Base-by-base conservation (phyloP, 2,888 invertebrate genomes). In the Apodemia zela region DNA sequence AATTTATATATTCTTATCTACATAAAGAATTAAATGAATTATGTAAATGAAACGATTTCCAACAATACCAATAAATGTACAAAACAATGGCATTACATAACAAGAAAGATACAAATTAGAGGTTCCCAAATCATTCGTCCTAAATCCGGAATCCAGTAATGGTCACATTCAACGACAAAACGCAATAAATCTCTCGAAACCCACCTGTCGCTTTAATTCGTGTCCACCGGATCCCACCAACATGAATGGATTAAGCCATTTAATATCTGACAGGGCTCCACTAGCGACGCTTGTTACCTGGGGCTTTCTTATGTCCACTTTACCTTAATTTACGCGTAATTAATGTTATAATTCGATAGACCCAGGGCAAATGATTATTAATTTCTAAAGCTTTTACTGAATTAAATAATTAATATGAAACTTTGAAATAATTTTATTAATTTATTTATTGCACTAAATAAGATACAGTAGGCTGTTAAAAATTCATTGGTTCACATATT, bases 161-260 rank as follows among this genome's bases (percentile, higher is more conserved):
- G 64, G 67, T 66, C 67, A 60, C 61, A 66, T 67, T 54, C 64
- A 57, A 57, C 60, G 58, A 67, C 64, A 68, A 66, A 65, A 65
- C 67, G 65, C 58, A 61, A 65, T 68, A 67, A 67, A 69, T 69
- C 67, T 69, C 64, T 65, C 65, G 61, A 67, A 68, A 69, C 67
- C 69, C 69, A 68, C 69, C 65, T 69, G 70, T 69, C 69, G 65
- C 67, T 67, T 66, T 67, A 69, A 67, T 67, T 69, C 69, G 67
- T 65, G 68, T 68, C 68, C 65, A 65, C 64, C 64, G 64, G 64
- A 65, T 68, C 65, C 65, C 59, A 67, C 59, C 64, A 66, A 63
- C 63, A 17, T 65, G 64, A 61, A 60, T 66, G 65, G 69, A 68
- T 67, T 65, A 65, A 67, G 67, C 67, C 67, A 63, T 70, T 70